Conservation (phyloP, 2,888 invertebrate genomes). For the Cryptus viduatorius region DNA sequence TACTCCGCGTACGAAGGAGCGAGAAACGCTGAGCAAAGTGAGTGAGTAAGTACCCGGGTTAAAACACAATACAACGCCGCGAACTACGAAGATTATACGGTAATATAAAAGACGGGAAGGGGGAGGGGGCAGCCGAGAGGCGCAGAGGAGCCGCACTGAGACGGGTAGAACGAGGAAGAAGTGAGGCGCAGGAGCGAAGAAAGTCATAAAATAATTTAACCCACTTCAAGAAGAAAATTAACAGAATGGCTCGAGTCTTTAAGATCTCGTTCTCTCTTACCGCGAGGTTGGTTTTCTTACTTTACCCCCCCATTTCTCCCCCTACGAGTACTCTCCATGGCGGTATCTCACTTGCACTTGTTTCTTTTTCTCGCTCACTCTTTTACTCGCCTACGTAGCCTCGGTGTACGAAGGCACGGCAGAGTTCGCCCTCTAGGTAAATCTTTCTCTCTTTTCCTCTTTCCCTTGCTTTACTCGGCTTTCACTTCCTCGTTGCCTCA, state of each 20-base stretch:
- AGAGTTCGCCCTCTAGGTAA: constrained; percentile 64
- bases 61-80: constrained; percentile 65
- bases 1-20: constrained; percentile 37
- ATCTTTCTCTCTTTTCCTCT: constrained; percentile 63
- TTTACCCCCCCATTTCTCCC: constrained; percentile 43
- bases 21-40: constrained; percentile 39
- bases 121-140: background rate
- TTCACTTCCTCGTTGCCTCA: constrained; percentile 69
- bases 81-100: constrained; percentile 61
- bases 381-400: constrained; percentile 21
- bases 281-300: constrained; percentile 67
- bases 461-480: constrained; percentile 61
- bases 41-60: constrained; percentile 53
- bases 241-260: constrained; percentile 84
- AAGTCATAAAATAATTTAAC: constrained; percentile 84
- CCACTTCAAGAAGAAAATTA: constrained; percentile 84
- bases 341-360: constrained; percentile 53
- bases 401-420: constrained; percentile 51
- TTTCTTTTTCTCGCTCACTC: constrained; percentile 50
- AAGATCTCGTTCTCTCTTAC: constrained; percentile 78
- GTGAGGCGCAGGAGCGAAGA: constrained; percentile 61
- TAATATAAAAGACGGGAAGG: constrained; percentile 44
- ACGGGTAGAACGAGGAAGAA: constrained; percentile 41
- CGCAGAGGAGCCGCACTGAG: constrained; percentile 13
- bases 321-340: constrained; percentile 38